Evolutionary conservation across 2,888 invertebrate genomes (phyloP).

Genomic region (Spisula subtruncata): DNA sequence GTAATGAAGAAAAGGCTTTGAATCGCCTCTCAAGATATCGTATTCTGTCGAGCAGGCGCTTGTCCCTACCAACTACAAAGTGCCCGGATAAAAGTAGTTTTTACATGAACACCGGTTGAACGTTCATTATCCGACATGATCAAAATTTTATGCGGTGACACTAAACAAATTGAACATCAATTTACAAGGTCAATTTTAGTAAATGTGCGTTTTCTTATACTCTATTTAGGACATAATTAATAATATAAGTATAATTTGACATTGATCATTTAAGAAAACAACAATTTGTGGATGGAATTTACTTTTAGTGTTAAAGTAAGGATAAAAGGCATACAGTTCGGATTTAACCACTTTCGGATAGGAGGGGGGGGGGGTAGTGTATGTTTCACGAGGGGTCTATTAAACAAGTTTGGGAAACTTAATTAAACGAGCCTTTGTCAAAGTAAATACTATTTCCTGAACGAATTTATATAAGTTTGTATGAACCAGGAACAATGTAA

Average conservation of each 20-base stretch:
- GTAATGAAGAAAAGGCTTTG: background rate
- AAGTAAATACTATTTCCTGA: no score
- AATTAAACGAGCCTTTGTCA: no score
- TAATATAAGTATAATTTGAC: no score
- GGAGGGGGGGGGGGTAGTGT: no score
- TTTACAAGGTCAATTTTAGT: background rate
- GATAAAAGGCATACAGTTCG: background rate
- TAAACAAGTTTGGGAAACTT: no score
- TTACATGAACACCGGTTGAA: conserved; percentile 35
- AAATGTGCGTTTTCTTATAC: background rate
- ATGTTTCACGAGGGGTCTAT: no score
- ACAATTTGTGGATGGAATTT: background rate
- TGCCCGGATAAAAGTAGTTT: conserved; percentile 75
- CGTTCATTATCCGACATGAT: background rate
- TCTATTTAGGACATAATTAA: background rate
- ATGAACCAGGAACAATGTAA: no score
- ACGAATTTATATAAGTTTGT: no score
- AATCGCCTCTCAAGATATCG: background rate
- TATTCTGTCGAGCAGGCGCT: conserved; percentile 67
- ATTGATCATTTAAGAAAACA: background rate
- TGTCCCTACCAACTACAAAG: conserved; percentile 77
- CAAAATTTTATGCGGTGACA: background rate
- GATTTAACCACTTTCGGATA: background rate
- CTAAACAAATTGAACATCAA: no score
- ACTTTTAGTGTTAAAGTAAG: background rate